A percentile compares a stretch with the other conserved stretches of the same genome.
These are phyloP conservation scores for Enteromius mattozi DNA, from an alignment of 2,797 vertebrate genomes.

Conservation along the genomic window DNA sequence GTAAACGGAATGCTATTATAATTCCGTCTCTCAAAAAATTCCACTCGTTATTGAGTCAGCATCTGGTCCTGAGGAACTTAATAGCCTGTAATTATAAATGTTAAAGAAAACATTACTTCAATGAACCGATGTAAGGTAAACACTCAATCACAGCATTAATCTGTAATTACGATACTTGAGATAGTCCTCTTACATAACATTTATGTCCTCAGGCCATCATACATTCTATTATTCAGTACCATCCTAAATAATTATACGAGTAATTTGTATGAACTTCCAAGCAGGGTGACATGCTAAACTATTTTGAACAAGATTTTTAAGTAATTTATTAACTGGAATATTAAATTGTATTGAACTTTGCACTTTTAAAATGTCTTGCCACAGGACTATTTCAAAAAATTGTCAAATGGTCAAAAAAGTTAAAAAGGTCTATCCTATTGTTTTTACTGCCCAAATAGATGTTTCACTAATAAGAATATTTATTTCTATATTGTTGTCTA, in stretches of 20 bases:
- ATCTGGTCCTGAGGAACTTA: slow-evolving; percentile 4
- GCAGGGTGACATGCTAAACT: not conserved
- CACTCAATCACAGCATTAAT: not conserved
- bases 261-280: not conserved
- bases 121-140: not conserved
- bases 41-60: slow-evolving; percentile 19
- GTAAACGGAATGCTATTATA: not conserved
- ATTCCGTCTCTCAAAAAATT: not conserved
- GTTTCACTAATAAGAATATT: not conserved
- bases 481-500: not conserved
- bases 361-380: not conserved
- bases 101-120: slow-evolving; percentile 11
- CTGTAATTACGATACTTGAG: not conserved
- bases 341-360: not conserved
- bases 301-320: not conserved
- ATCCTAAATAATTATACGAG: not conserved
- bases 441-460: not conserved
- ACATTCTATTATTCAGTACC: not conserved
- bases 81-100: slow-evolving; percentile 30
- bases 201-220: not conserved
- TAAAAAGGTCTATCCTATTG: not conserved
- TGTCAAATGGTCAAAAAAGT: not conserved
- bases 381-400: not conserved
- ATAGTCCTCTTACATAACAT: not conserved
- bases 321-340: not conserved